These are phyloP conservation scores for Erannis defoliaria DNA, from an alignment of 2,888 invertebrate species.

Conservation along the genomic window DNA sequence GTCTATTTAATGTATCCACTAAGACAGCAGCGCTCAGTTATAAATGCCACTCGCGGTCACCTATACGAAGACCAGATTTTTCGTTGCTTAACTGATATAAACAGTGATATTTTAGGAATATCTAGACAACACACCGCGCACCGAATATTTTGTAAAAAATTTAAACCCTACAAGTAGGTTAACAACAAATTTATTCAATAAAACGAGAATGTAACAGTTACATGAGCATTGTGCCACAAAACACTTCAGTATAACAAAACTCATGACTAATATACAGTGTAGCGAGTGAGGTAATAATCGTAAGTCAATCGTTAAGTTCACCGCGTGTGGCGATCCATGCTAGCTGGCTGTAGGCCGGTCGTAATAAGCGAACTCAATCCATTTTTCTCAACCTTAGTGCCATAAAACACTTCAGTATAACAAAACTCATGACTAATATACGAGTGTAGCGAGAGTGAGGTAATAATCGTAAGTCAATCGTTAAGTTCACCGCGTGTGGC, in stretches of 20 bases:
- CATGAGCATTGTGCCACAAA: slow-evolving; percentile 2
- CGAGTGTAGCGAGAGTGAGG: slow-evolving; percentile 30
- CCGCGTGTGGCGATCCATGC: slow-evolving; percentile 40
- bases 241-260: slow-evolving; percentile 16
- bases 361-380: slow-evolving; percentile 26
- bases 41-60: too few relatives aligned
- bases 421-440: slow-evolving; percentile 18
- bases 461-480: slow-evolving; percentile 39
- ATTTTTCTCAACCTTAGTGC: slow-evolving; percentile 4
- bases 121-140: too few relatives aligned
- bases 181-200: slow-evolving; percentile 9
- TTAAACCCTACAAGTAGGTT: slow-evolving; percentile 8
- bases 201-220: slow-evolving; percentile 18
- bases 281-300: slow-evolving; percentile 37
- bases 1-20: too few relatives aligned
- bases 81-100: too few relatives aligned
- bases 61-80: too few relatives aligned
- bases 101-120: too few relatives aligned
- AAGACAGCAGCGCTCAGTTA: too few relatives aligned
- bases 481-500: slow-evolving; percentile 42
- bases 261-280: slow-evolving; percentile 23
- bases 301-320: slow-evolving; percentile 40
- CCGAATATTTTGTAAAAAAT: too few relatives aligned
- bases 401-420: slow-evolving; percentile 8
- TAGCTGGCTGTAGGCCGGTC: too few relatives aligned